A percentile compares a stretch with the other conserved stretches of the same genome.
phyloP scores from a whole-genome alignment of 2,797 vertebrate species.

The Rhinella marina region DNA sequence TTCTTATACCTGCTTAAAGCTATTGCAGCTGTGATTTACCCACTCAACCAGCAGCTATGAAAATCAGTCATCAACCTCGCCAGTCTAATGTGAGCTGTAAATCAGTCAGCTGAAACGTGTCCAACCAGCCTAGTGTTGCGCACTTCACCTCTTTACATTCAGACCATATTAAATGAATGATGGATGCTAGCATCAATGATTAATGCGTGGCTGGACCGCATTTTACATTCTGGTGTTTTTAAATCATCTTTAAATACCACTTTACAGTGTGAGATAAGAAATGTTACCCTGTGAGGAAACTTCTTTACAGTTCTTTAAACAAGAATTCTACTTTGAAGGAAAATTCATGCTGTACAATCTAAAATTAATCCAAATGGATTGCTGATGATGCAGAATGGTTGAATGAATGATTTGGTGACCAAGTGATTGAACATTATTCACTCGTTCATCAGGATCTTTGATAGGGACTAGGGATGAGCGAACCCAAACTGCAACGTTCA shows the following conservation, averaged over 20 bases:
- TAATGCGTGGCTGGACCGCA: constrained; percentile 20
- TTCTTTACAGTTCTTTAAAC: too few species aligned
- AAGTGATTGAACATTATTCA: background rate
- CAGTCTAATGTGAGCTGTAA: constrained; percentile 59
- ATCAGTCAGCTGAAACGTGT: constrained; percentile 58
- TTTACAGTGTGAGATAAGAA: background rate
- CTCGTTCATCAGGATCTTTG: too few species aligned
- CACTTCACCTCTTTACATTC: constrained; percentile 37
- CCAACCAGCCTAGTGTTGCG: constrained; percentile 49
- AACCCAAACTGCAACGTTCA: too few species aligned
- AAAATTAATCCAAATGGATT: background rate
- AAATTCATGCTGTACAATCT: background rate
- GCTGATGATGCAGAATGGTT: too few species aligned
- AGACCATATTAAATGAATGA: constrained; percentile 56
- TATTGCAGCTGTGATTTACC: constrained; percentile 61
- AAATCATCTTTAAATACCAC: constrained; percentile 21
- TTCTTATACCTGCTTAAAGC: constrained; percentile 60
- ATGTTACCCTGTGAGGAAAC: constrained; percentile 10
- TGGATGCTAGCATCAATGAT: constrained; percentile 28
- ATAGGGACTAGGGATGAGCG: too few species aligned
- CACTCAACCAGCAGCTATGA: constrained; percentile 59
- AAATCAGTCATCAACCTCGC: constrained; percentile 59
- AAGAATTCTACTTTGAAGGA: background rate
- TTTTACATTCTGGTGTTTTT: constrained; percentile 14
- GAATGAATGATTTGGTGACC: background rate